Evolutionary conservation across 2,888 invertebrate species (phyloP).

Genomic region (Dicranocentrus wangi): DNA sequence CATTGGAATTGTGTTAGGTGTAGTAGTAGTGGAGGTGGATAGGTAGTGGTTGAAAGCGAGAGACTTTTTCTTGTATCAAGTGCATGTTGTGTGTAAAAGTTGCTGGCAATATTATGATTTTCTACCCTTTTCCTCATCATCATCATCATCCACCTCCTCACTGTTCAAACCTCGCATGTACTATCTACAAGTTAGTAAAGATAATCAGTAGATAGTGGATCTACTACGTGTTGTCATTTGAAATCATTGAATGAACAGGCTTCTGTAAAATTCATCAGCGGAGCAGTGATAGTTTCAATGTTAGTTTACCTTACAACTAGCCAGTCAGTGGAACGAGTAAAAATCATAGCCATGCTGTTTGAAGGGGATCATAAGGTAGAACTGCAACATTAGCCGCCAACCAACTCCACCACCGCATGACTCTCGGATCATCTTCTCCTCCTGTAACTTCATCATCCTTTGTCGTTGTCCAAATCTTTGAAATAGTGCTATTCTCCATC

Average conservation of each 20-base stretch:
- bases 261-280: slow-evolving; percentile 57
- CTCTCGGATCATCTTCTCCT: slow-evolving; percentile 32
- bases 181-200: slow-evolving; percentile 39
- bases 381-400: slow-evolving; percentile 31
- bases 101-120: slow-evolving; percentile 52
- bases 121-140: slow-evolving; percentile 46
- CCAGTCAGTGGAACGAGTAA: slow-evolving; percentile 63
- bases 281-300: slow-evolving; percentile 32
- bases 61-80: slow-evolving; percentile 18
- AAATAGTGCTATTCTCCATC: slow-evolving; percentile 22
- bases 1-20: slow-evolving; percentile 29
- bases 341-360: slow-evolving; percentile 26
- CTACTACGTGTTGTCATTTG: slow-evolving; percentile 43
- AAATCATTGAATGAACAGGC: slow-evolving; percentile 23
- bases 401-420: background rate
- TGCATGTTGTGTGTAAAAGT: slow-evolving; percentile 34
- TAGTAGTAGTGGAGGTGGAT: slow-evolving; percentile 11
- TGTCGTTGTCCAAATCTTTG: slow-evolving; percentile 42
- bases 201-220: slow-evolving; percentile 41
- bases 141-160: slow-evolving; percentile 60
- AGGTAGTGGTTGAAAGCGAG: slow-evolving; percentile 39
- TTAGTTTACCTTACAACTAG: slow-evolving; percentile 39
- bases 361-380: slow-evolving; percentile 15
- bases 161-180: slow-evolving; percentile 33
- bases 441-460: slow-evolving; percentile 32